Evolutionary conservation across 1,140 invertebrate species (phyloP).

Genomic region (Drosophila nannoptera): DNA sequence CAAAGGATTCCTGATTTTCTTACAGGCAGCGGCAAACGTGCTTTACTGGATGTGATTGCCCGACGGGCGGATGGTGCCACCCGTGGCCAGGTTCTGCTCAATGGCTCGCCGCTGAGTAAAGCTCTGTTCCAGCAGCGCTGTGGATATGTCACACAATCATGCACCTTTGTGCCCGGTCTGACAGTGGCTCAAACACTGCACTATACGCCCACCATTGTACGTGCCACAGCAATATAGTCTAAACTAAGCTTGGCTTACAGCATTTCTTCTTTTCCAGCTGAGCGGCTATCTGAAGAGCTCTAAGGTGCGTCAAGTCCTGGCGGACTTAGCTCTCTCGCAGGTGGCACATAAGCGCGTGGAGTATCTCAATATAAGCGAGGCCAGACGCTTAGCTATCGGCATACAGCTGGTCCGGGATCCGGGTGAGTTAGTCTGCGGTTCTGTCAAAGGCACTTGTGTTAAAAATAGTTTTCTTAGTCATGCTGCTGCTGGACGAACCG

Average conservation of each 20-base stretch:
- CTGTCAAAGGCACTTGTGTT: conserved; percentile 33
- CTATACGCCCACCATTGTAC: conserved; percentile 88
- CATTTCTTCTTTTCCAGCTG: conserved; percentile 80
- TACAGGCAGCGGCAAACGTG: conserved; percentile 91
- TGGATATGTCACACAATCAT: conserved; percentile 90
- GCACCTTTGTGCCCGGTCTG: conserved; percentile 89
- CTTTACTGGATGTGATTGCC: conserved; percentile 93
- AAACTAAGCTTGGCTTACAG: background rate
- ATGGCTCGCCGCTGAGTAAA: conserved; percentile 88
- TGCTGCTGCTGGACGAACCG: conserved; percentile 93
- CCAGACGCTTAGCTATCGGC: conserved; percentile 90
- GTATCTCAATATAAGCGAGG: conserved; percentile 89
- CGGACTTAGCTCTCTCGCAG: conserved; percentile 92
- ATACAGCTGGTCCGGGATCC: conserved; percentile 94
- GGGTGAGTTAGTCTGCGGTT: conserved; percentile 73
- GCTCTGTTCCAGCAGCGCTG: conserved; percentile 91
- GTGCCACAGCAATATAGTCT: conserved; percentile 5
- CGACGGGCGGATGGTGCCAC: conserved; percentile 86
- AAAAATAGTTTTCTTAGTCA: conserved; percentile 80
- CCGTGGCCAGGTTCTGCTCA: conserved; percentile 91
- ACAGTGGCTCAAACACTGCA: conserved; percentile 91
- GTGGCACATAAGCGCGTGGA: conserved; percentile 89
- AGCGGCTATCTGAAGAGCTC: conserved; percentile 86
- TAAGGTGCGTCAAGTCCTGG: conserved; percentile 91
- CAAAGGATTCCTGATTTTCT: background rate